These are phyloP conservation scores for Eutrigla gurnardus DNA, from an alignment of 2,797 vertebrate species.

Conservation along the genomic window DNA sequence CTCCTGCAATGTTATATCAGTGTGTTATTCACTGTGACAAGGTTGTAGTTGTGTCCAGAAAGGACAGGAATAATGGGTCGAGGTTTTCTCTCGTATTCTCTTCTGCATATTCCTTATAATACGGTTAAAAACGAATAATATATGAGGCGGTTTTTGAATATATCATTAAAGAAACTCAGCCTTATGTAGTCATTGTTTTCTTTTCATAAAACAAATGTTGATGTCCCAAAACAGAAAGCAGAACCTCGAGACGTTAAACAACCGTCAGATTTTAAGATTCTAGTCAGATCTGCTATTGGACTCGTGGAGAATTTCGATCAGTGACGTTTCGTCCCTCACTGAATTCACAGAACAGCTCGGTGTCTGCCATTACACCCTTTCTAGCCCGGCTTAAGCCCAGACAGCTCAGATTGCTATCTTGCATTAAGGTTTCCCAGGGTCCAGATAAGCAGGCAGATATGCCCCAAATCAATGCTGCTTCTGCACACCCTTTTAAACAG, in stretches of 20 bases:
- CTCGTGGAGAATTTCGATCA: conserved; percentile 41
- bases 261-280: conserved; percentile 64
- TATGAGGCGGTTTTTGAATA: background rate
- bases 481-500: conserved; percentile 59
- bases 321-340: conserved; percentile 36
- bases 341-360: conserved; percentile 50
- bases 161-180: background rate
- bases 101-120: background rate
- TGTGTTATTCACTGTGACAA: conserved; percentile 34
- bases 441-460: conserved; percentile 71
- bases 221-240: conserved; percentile 30
- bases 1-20: conserved; percentile 29
- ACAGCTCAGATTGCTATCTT: conserved; percentile 67
- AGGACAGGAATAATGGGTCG: background rate
- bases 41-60: conserved; percentile 10
- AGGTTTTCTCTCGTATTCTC: background rate
- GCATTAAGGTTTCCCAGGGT: conserved; percentile 63
- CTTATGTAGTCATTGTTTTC: background rate
- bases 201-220: conserved; percentile 1
- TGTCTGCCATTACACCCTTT: conserved; percentile 43
- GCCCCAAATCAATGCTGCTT: conserved; percentile 61
- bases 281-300: conserved; percentile 45
- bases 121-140: background rate
- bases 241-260: conserved; percentile 50
- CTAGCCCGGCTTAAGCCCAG: conserved; percentile 43